Base-by-base conservation (phyloP, 2,888 invertebrate genomes). In the Drosophila robusta region DNA sequence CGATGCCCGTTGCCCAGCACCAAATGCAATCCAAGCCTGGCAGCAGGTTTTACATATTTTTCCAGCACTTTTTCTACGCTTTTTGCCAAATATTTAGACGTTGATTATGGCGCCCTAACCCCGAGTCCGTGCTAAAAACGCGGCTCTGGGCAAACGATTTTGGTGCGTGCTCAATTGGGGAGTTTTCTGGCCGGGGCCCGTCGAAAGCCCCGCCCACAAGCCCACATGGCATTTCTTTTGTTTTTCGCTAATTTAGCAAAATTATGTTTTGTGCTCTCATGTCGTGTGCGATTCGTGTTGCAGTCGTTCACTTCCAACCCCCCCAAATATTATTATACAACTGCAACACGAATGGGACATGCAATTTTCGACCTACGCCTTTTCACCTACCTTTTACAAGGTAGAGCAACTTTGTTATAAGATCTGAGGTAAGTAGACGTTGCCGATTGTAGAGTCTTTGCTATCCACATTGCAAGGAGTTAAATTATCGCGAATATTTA, bases 81-180 rank as follows among this genome's bases (percentile, higher is more conserved):
- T 76, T 78, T 66, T 60, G 70, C 70, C 84, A 84, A 85, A 87
- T 88, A 84, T 88, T 84, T 88, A 83, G 89, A 87, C 88, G 86
- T 84, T 87, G 83, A 84, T 85, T 82, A 82, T 85, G 79, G 45
- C 57, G 57, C 72, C 55, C 58, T 64, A 24, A 45, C 56, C 46
- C 55, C 0, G 14, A 42, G 52, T 24, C 56, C 16, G 44, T 29
- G 55, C 29, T 46, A 45, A 45, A 49, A 57, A 52, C 50, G 57
- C 56, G 62, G 55, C 69, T 64, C 60, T 56, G 56, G 46, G 57
- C 82, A 84, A 89, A 85, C 76, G 84, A 87, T 80, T 89, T 81
- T 79, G 73, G 90, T 89, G 90, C 89, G 89, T 89, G 89, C 90
- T 89, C 89, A 89, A 89, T 89, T 89, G 89, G 90, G 89, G 89